Evolutionary conservation across 2,113 vertebrate species (phyloP).

Genomic region (Corythaixoides concolor): DNA sequence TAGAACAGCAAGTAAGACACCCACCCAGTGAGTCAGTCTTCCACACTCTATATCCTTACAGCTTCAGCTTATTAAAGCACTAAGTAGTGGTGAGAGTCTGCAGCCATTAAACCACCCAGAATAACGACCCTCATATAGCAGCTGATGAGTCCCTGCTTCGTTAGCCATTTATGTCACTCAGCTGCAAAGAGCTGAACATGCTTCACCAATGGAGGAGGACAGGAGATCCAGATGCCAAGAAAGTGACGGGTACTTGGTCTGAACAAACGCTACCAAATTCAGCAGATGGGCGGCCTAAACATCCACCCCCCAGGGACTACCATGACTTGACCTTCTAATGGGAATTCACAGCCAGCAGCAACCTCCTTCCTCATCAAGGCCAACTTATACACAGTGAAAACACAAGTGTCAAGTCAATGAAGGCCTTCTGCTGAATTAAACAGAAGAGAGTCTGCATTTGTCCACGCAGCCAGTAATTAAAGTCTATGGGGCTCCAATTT

Average conservation of each 20-base stretch:
- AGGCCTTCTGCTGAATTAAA: not conserved
- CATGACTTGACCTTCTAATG: not conserved
- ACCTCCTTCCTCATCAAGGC: not conserved
- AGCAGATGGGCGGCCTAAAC: not conserved
- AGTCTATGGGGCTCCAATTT: not conserved
- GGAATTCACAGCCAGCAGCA: not conserved
- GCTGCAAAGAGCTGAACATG: not conserved
- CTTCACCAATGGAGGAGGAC: not conserved
- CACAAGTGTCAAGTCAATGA: not conserved
- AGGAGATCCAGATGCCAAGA: not conserved
- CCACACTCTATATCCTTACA: not conserved
- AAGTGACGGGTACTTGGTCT: not conserved
- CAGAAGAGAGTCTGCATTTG: not conserved
- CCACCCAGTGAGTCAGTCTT: not conserved
- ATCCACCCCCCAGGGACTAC: accelerated
- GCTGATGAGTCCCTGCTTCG: not conserved
- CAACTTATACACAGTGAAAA: not conserved
- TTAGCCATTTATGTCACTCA: not conserved
- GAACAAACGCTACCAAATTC: not conserved
- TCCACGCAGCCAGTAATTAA: not conserved
- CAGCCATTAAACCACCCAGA: not conserved
- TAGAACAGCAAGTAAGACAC: not conserved
- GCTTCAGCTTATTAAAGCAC: not conserved
- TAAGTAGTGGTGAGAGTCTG: not conserved
- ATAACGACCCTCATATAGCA: not conserved